Evolutionary conservation across 2,888 invertebrate species (phyloP).

Genomic region (Noctua comes): DNA sequence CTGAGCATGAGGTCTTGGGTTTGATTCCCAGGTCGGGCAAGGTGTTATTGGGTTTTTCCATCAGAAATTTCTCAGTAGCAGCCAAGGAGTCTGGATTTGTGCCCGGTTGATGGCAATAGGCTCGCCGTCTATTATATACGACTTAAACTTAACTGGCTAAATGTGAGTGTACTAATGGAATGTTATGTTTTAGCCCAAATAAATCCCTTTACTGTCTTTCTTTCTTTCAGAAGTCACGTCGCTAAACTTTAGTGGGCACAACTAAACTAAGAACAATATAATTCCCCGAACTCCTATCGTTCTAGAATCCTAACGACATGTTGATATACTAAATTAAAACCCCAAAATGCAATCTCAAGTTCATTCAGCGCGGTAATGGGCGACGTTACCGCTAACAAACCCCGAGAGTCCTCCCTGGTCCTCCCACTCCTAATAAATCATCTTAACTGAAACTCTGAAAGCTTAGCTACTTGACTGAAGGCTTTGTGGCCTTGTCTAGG

Average conservation of each 20-base stretch:
- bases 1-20: too few relatives aligned
- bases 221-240: neutral
- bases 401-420: conserved; percentile 10
- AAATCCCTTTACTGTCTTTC: neutral
- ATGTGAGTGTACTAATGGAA: too few relatives aligned
- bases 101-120: too few relatives aligned
- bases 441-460: conserved; percentile 43
- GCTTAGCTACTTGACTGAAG: conserved; percentile 52
- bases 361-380: conserved; percentile 43
- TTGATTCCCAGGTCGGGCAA: too few relatives aligned
- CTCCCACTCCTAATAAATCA: conserved; percentile 52
- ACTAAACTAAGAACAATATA: neutral
- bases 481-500: conserved; percentile 48
- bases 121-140: too few relatives aligned
- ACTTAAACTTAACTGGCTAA: too few relatives aligned
- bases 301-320: neutral
- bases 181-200: neutral
- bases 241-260: neutral
- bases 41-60: too few relatives aligned
- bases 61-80: too few relatives aligned
- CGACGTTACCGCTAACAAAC: conserved; percentile 36
- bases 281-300: neutral
- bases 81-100: too few relatives aligned
- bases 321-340: conserved; percentile 15
- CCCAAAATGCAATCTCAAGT: conserved; percentile 26